Conservation (phyloP, 2,113 vertebrate genomes). For the Salminus brasiliensis region DNA sequence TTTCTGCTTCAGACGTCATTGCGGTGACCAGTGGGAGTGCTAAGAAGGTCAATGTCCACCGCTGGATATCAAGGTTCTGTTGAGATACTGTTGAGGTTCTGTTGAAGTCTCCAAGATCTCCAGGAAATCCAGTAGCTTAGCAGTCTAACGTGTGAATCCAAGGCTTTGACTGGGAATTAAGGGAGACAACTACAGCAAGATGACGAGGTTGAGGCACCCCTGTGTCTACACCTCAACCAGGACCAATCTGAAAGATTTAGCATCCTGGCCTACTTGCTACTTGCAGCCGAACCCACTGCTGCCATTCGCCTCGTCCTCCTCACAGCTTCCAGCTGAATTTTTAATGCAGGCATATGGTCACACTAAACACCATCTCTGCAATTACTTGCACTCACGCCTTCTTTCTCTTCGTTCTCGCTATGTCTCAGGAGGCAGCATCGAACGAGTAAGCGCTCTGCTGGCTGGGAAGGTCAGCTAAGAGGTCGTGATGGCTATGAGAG, state of each 20-base stretch:
- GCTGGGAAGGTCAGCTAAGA: background rate
- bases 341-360: slow-evolving; percentile 58
- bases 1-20: no score
- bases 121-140: no score
- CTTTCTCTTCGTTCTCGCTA: background rate
- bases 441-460: background rate
- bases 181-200: no score
- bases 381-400: no score
- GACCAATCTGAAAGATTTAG: slow-evolving; percentile 64
- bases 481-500: background rate
- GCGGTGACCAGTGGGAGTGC: no score
- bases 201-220: slow-evolving; percentile 29
- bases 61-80: no score
- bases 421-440: background rate
- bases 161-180: no score
- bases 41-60: no score
- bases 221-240: slow-evolving; percentile 52
- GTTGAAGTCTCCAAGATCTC: no score
- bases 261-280: slow-evolving; percentile 59
- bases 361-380: slow-evolving; percentile 28
- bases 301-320: slow-evolving; percentile 48
- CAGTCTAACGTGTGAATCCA: no score
- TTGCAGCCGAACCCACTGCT: slow-evolving; percentile 51
- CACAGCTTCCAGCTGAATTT: slow-evolving; percentile 47
- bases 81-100: no score